Percentiles rank a stretch among this genome's conserved stretches.
These are phyloP conservation scores for Lysandra bellargus DNA, from an alignment of 2,888 invertebrate genomes.

Conservation along the genomic window DNA sequence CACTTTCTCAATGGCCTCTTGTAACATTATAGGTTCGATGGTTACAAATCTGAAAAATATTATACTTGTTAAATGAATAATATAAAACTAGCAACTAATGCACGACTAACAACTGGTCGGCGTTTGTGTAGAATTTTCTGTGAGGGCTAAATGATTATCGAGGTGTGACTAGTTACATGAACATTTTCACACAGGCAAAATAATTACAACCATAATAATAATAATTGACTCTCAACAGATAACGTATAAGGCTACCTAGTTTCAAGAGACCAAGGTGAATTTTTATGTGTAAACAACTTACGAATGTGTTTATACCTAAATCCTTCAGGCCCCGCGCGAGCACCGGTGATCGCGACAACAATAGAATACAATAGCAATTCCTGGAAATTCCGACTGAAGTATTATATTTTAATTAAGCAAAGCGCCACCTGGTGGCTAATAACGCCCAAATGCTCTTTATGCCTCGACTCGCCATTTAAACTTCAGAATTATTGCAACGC, in stretches of 20 bases:
- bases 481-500: too few relatives aligned
- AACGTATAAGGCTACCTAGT: neutral
- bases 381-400: too few relatives aligned
- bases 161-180: neutral
- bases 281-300: too few relatives aligned
- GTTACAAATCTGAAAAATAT: slow-evolving; percentile 54
- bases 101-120: neutral
- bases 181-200: neutral
- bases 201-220: neutral
- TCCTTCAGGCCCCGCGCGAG: too few relatives aligned
- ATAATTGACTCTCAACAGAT: neutral
- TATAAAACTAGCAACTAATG: neutral
- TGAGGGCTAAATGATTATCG: neutral
- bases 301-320: too few relatives aligned
- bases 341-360: too few relatives aligned
- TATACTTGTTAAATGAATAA: neutral
- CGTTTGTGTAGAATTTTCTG: neutral
- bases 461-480: too few relatives aligned
- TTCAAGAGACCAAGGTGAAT: neutral
- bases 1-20: slow-evolving; percentile 82
- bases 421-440: too few relatives aligned
- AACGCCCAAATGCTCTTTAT: too few relatives aligned
- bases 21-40: slow-evolving; percentile 65
- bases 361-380: too few relatives aligned
- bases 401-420: too few relatives aligned